A percentile compares a stretch with the other conserved stretches of the same genome.
Conservation (phyloP, 2,797 vertebrate species). For the Bucorvus abyssinicus region DNA sequence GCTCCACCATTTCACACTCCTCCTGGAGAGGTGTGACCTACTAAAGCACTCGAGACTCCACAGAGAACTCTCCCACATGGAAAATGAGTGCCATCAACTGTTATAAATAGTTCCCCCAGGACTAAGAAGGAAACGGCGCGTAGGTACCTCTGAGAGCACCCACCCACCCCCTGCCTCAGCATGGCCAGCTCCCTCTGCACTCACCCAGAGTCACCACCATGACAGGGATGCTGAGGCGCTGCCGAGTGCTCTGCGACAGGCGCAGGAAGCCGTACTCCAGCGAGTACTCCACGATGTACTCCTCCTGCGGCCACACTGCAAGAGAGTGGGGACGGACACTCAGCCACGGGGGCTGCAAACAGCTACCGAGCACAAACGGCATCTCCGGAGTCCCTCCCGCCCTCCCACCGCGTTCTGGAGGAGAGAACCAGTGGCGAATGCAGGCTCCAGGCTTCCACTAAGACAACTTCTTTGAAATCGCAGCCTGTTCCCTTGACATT, state of each 20-base stretch:
- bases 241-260: conserved; percentile 91
- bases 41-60: neutral
- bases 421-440: neutral
- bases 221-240: conserved; percentile 94
- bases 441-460: neutral
- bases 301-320: conserved; percentile 93
- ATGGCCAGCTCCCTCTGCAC: neutral
- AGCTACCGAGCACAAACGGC: neutral
- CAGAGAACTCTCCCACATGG: neutral
- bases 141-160: neutral
- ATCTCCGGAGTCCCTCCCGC: neutral
- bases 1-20: neutral
- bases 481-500: neutral
- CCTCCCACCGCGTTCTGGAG: neutral
- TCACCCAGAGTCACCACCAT: conserved; percentile 97
- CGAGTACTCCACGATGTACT: conserved; percentile 97
- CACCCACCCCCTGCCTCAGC: neutral
- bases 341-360: neutral
- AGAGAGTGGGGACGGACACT: neutral
- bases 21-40: neutral
- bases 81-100: neutral
- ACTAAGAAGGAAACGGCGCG: rapidly evolving
- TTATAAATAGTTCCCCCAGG: neutral
- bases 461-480: neutral
- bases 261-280: conserved; percentile 95